A percentile compares a stretch with the other conserved stretches of the same genome.
Evolutionary conservation across 2,113 vertebrate genomes (phyloP).

Genomic region (Myiagra hebetior): DNA sequence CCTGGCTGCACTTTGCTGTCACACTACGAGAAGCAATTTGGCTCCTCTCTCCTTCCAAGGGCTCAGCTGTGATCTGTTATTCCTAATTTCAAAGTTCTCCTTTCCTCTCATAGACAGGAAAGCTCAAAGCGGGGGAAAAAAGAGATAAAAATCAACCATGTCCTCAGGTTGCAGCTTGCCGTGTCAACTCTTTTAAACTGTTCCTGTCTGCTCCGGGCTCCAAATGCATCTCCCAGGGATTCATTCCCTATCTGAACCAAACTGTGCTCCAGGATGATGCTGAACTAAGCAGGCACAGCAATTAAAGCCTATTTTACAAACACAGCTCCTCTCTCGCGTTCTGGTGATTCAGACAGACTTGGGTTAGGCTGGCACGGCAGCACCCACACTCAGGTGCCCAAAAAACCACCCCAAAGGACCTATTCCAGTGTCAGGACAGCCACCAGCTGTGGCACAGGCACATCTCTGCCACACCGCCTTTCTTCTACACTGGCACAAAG

Average conservation of each 20-base stretch:
- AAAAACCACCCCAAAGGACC: neutral
- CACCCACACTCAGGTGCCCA: accelerated
- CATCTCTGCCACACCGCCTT: neutral
- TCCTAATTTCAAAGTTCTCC: neutral
- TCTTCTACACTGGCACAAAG: accelerated
- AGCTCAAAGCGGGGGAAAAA: neutral
- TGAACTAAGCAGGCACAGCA: neutral
- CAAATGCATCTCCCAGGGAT: neutral
- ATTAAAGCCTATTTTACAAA: neutral
- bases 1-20: neutral
- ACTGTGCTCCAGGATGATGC: neutral
- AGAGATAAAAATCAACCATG: neutral
- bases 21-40: neutral
- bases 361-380: neutral
- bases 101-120: neutral
- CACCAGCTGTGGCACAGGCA: neutral
- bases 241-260: neutral
- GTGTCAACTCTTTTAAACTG: neutral
- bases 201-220: neutral
- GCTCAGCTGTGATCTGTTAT: neutral
- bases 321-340: neutral
- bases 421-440: neutral
- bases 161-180: neutral
- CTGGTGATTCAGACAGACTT: neutral
- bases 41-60: neutral